Evolutionary conservation across 2,113 vertebrate species (phyloP).

Genomic region (Entomyzon cyanotis): DNA sequence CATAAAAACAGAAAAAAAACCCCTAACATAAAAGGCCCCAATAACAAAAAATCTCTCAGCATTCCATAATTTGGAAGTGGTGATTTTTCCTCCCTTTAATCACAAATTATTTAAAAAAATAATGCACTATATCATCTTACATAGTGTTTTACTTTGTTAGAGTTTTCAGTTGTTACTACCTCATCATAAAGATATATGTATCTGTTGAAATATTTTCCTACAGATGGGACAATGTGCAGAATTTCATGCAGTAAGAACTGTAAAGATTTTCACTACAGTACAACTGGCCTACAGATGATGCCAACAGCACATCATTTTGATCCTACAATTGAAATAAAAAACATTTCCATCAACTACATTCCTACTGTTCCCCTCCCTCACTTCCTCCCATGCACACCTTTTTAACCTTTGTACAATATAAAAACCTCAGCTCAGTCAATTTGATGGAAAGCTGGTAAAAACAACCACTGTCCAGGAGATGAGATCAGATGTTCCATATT

Average conservation of each 20-base stretch:
- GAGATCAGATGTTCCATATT: slow-evolving; percentile 2
- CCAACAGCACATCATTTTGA: not conserved
- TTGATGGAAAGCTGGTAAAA: slow-evolving; percentile 56
- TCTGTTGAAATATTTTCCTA: not conserved
- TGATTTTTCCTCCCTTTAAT: not conserved
- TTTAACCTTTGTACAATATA: slow-evolving; percentile 27
- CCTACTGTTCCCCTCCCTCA: not conserved
- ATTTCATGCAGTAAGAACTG: not conserved
- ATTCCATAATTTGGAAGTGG: not conserved
- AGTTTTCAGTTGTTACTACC: not conserved
- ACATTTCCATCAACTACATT: not conserved
- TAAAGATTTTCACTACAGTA: not conserved
- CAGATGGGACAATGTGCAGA: not conserved
- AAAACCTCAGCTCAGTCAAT: slow-evolving; percentile 43
- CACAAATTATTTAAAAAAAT: not conserved
- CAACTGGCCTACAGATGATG: not conserved
- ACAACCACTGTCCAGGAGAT: not conserved
- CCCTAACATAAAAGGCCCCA: accelerated
- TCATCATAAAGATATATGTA: not conserved
- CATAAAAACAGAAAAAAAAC: not conserved
- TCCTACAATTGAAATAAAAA: not conserved
- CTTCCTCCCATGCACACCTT: not conserved
- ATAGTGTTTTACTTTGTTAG: not conserved
- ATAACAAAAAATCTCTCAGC: not conserved
- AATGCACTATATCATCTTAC: not conserved